These are phyloP conservation scores for Hucho hucho DNA, from an alignment of 2,113 vertebrate species.

Conservation along the genomic window DNA sequence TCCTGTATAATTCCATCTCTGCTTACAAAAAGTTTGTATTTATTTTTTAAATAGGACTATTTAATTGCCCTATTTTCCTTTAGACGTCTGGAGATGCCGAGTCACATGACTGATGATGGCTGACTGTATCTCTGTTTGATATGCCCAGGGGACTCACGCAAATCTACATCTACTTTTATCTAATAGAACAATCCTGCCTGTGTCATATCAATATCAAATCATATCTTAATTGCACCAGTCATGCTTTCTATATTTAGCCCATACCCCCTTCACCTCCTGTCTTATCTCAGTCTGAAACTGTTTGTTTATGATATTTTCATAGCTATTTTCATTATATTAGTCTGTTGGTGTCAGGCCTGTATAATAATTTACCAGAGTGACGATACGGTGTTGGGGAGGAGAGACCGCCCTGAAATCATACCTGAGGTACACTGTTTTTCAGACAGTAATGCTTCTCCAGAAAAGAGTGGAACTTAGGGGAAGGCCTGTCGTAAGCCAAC, in stretches of 20 bases:
- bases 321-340: not conserved
- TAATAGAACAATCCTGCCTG: not conserved
- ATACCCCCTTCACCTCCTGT: not conserved
- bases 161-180: not conserved
- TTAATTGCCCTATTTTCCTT: not conserved
- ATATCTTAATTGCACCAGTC: not conserved
- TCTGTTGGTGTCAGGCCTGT: not conserved
- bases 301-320: not conserved
- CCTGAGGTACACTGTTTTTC: constrained; percentile 85
- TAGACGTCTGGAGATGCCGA: not conserved
- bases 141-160: not conserved
- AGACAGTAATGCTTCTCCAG: constrained; percentile 84
- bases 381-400: not conserved
- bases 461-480: constrained; percentile 85
- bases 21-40: not conserved
- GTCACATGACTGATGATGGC: not conserved
- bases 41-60: no score
- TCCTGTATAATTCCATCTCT: not conserved
- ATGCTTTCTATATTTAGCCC: not conserved
- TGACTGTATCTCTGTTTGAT: not conserved
- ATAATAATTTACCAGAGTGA: not conserved
- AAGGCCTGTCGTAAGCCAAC: constrained; percentile 88
- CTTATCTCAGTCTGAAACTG: not conserved
- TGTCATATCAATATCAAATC: not conserved
- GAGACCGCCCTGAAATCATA: constrained; percentile 38